Evolutionary conservation across 2,888 invertebrate genomes (phyloP), one percentile per base, ranked within the genome.

Genomic region (Resseliella maxima): DNA sequence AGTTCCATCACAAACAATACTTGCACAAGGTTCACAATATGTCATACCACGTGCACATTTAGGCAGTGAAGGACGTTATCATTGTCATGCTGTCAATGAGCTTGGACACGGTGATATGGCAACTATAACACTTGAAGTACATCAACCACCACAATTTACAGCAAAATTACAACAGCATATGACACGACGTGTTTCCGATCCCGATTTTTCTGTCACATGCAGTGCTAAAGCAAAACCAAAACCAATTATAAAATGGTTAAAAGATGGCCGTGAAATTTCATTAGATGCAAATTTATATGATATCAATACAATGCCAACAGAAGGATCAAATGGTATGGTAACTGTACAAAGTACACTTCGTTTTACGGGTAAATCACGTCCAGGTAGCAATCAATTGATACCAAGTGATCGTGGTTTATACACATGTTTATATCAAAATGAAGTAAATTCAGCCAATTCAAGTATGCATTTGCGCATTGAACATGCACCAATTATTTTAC

Each of bases 401-500:
- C 96, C 97, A 0, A 94, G 94, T 72, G 98, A 98, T 90, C 93
- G 97, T 86, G 98, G 98, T 85, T 94, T 95, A 86, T 98, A 97
- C 91, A 94, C 96, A 1, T 98, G 98, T 90, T 93, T 95, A 85
- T 97, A 97, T 89, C 95, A 96, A 90, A 98, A 98, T 90, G 97
- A 97, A 91, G 97, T 97, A 24, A 96, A 96, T 90, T 94, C 94
- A 89, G 95, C 95, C 85, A 97, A 97, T 90, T 96, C 96, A 15
- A 95, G 95, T 88, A 97, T 97, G 96, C 96, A 96, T 91, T 92
- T 98, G 86, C 94, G 96, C 89, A 96, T 98, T 89, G 97, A 98
- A 92, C 98, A 98, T 91, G 95, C 95, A 90, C 98, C 98, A 0
- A 96, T 98, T 88, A 94, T 96, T 41, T 93, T 97, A 54, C 95